Percentiles rank a stretch among this genome's conserved stretches.
phyloP scores from a whole-genome alignment of 2,888 invertebrate species.

The Drepanosiphum platanoidis region DNA sequence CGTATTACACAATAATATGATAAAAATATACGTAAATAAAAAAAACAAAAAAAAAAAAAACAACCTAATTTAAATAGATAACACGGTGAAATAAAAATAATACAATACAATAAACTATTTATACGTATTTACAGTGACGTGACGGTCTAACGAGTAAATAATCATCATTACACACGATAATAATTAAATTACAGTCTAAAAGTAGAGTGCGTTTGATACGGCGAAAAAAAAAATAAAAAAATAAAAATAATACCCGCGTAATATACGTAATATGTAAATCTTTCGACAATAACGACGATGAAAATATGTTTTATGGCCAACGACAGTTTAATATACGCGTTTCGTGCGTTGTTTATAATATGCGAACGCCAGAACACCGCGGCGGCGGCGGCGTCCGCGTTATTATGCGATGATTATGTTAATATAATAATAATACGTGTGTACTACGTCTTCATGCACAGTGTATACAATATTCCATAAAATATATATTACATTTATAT shows the following conservation, averaged over 20 bases:
- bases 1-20: too few species aligned
- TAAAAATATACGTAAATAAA: too few species aligned
- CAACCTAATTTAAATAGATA: too few species aligned
- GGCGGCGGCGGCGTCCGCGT: too few species aligned
- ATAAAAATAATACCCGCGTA: too few species aligned
- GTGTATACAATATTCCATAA: not conserved
- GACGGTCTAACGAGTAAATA: not conserved
- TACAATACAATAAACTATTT: not conserved
- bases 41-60: too few species aligned
- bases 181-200: not conserved
- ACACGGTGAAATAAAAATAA: not conserved
- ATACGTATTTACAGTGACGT: not conserved
- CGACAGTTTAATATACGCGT: not conserved
- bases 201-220: not conserved
- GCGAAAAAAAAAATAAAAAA: too few species aligned
- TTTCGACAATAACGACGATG: not conserved
- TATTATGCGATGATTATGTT: not conserved
- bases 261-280: not conserved
- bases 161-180: not conserved
- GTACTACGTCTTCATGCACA: not conserved
- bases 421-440: not conserved
- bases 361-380: not conserved
- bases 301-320: not conserved
- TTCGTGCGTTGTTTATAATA: not conserved
- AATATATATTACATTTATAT: too few species aligned